These are phyloP conservation scores for Betta splendens DNA, from an alignment of 2,797 vertebrate genomes.

Conservation along the genomic window DNA sequence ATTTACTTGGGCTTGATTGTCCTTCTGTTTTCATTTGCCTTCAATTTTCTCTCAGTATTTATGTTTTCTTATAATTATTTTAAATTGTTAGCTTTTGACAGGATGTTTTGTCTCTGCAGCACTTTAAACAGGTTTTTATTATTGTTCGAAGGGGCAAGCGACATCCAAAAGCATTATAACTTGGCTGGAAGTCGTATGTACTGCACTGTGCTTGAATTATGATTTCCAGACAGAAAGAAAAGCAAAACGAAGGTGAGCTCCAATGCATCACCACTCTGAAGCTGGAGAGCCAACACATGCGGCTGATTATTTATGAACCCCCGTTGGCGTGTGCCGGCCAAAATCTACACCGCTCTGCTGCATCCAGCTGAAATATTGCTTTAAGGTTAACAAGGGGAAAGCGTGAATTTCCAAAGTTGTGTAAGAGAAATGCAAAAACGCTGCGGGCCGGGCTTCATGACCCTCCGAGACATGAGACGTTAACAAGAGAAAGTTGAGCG, in stretches of 20 bases:
- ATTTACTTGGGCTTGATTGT: not conserved
- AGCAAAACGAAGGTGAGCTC: constrained; percentile 22
- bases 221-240: constrained; percentile 44
- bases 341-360: constrained; percentile 47
- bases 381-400: constrained; percentile 65
- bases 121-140: constrained; percentile 9
- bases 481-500: too few species aligned
- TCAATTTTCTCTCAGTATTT: not conserved
- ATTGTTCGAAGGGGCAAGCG: constrained; percentile 9
- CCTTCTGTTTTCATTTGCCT: not conserved
- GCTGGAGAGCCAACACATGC: constrained; percentile 54
- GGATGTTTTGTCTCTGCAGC: too few species aligned
- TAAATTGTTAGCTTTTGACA: not conserved
- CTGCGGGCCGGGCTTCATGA: constrained; percentile 21
- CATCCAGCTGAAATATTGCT: constrained; percentile 56
- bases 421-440: constrained; percentile 31
- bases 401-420: constrained; percentile 42
- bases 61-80: not conserved
- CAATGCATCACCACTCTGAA: constrained; percentile 28
- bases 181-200: constrained; percentile 8
- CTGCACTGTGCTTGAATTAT: constrained; percentile 20
- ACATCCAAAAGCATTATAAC: constrained; percentile 14
- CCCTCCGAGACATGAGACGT: too few species aligned
- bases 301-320: constrained; percentile 63
- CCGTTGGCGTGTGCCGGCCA: constrained; percentile 53